Conservation (phyloP, 2,888 invertebrate species). For the Polia nebulosa region DNA sequence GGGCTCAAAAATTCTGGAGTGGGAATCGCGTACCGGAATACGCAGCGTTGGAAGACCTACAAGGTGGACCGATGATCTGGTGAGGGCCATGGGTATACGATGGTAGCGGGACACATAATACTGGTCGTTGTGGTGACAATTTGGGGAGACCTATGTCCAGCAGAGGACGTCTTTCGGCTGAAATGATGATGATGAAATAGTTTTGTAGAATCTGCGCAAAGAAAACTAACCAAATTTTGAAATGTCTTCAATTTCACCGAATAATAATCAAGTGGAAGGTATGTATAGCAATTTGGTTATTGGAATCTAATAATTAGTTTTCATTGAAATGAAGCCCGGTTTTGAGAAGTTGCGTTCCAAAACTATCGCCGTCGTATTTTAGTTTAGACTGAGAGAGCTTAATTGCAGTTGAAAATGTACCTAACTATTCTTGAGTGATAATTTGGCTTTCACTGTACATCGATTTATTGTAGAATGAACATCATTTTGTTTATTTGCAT, state of each 20-base stretch:
- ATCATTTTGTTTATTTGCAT: not conserved
- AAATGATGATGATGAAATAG: too few relatives aligned
- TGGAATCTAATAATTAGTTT: conserved; percentile 18
- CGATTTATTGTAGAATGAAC: not conserved
- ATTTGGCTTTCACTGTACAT: too few relatives aligned
- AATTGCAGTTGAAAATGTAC: not conserved
- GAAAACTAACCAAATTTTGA: not conserved
- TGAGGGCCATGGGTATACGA: too few relatives aligned
- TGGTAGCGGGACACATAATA: too few relatives aligned
- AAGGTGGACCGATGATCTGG: too few relatives aligned
- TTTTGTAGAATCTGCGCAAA: not conserved
- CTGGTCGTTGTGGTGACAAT: too few relatives aligned
- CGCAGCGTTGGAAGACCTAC: too few relatives aligned
- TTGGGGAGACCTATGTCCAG: too few relatives aligned
- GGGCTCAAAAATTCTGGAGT: too few relatives aligned
- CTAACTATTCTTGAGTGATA: too few relatives aligned
- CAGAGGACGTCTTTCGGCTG: too few relatives aligned
- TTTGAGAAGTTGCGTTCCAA: conserved; percentile 10
- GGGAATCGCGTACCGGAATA: too few relatives aligned
- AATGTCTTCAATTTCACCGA: conserved; percentile 3
- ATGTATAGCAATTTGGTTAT: conserved; percentile 3
- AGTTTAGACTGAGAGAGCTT: conserved; percentile 15
- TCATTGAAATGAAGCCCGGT: conserved; percentile 11
- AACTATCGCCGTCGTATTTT: conserved; percentile 29
- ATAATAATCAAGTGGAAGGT: not conserved